Base-by-base conservation (phyloP, 2,888 invertebrate genomes). In the Idaea dimidiata region DNA sequence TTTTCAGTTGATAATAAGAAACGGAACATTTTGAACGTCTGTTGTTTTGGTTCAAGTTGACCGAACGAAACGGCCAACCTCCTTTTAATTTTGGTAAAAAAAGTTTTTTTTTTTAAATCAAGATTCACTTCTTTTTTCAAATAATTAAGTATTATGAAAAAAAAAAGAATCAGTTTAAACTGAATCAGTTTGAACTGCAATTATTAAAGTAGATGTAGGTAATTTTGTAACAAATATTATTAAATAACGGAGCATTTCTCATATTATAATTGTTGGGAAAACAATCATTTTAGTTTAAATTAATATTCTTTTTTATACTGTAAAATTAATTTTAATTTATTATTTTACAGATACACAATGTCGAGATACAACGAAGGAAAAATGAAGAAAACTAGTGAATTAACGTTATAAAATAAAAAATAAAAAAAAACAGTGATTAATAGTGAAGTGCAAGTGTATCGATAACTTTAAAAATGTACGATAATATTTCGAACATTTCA, bases 361-460 rank as follows among this genome's bases (percentile, higher is more conserved):
- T 43, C 43, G 14, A 54, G 17, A 54, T 55, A 24, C 53, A 70
- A 62, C 62, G 57, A 60, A 57, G 59, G 54, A 58, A 59, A 53
- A 54, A 57, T 17, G 55, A 62, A 62, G 59, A 60, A 64, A 59
- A 65, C 43, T 53, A 62, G 33, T 58, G 18, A 18, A 24, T 10
- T 31, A 43, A 43, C 54, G 33, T 58, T 17, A 31, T 54, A 4
- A 57, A 68, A 63, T 62, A 61, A 64, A 69, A 66, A 68, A 62
- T 69, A 69, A 69, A 66, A 56, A 65, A 64, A 68, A 69, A 17
- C 61, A 69, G 71, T 72, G 72, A 66, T 67, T 66, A 75, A 80
- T 79, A 80, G 81, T 82, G 79, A 73, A 73, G 82, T 80, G 78
- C 63, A 74, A 73, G 72, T 72, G 73, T 67, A 71, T 69, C 64